Base-by-base conservation (phyloP, 2,888 invertebrate genomes). In the Argynnis bischoffii region DNA sequence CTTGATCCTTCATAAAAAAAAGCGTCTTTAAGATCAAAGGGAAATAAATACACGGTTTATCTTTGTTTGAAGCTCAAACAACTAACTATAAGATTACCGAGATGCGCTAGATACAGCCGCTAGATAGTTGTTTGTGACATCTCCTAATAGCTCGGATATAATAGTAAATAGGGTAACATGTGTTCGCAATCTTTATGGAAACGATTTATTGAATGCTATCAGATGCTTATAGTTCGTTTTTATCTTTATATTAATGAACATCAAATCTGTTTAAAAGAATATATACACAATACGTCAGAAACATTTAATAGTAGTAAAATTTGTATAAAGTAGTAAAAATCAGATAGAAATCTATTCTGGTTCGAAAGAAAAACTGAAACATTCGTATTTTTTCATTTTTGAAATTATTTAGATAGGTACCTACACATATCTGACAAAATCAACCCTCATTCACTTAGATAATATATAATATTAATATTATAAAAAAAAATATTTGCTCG, bases 51-150 rank as follows among this genome's bases (percentile, higher is more conserved):
- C 50, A 54, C 56, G 54, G 61, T 61, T 70, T 65, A 67, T 67
- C 67, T 63, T 63, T 67, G 65, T 67, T 67, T 63, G 61, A n/a
- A 70, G 63, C 47, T 41, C 60, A 54, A 16, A 47, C 67, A 51
- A 50, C 55, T 64, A 51, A 50, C 54, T 70, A 41, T 15, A 51
- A 67, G 64, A 65, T 67, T 51, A 63, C 63, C 31, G 59, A 60
- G 48, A 64, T 26, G 64, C 54, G 60, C 70, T 70, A 65, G 70
- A 70, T 70, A 21, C 57, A 57, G 63, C 63, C 46, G 41, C 63
- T 57, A 70, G 70, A 70, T 70, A 65, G 64, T 63, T 64, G 70
- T 61, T 31, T 64, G 59, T 67, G 70, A 67, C 67, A 57, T 64
- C 46, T 57, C 48, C 66, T 69, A 69, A 69, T 69, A 54, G 66